Base-by-base conservation (phyloP, 2,113 vertebrate species). In the Antennarius striatus region DNA sequence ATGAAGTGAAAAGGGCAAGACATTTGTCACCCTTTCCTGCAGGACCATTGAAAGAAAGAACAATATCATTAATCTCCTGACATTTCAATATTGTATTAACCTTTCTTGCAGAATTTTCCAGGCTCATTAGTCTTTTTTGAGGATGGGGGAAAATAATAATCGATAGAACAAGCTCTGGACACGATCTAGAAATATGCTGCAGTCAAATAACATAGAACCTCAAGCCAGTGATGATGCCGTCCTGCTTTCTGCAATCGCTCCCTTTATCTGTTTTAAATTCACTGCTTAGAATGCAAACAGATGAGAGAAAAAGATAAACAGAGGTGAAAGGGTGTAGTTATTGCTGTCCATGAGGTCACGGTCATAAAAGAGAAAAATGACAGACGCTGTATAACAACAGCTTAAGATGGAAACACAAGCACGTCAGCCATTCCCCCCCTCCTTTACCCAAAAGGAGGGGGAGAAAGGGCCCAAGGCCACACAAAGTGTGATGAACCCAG, bases 71-170 rank as follows among this genome's bases (percentile, higher is more conserved):
- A 90, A 92, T 93, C 93, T 93, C 85, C 86, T 93, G 93, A 92
- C 91, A 93, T 94, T 93, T 93, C 89, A 92, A 93, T 93, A 92
- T 93, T 90, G 91, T 91, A 93, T 94, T 93, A 94, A 93, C 93
- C 92, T 94, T 93, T 93, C 91, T 85, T 68, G 68, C 87, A 85
- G 86, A 87, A 91, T 92, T 91, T 82, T 79, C 54, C 55, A 58
- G 39, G 80, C 89, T 92, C 92, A 93, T 93, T 94, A 93, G 90
- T 93, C 90, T 92, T 87, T 90, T 91, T 88, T 86, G 84, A 85
- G 7, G 82, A 72, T 79, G 81, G 50, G 81, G 82, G 86, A 85
- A 86, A 88, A 87, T 88, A 84, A 89, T 90, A 92, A 94, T 94
- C 92, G 68, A 94, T 94, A 88, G 65, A 89, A 93, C 89, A 90